Evolutionary conservation across 2,113 vertebrate genomes (phyloP).

Genomic region (Amblyopsis rosae): DNA sequence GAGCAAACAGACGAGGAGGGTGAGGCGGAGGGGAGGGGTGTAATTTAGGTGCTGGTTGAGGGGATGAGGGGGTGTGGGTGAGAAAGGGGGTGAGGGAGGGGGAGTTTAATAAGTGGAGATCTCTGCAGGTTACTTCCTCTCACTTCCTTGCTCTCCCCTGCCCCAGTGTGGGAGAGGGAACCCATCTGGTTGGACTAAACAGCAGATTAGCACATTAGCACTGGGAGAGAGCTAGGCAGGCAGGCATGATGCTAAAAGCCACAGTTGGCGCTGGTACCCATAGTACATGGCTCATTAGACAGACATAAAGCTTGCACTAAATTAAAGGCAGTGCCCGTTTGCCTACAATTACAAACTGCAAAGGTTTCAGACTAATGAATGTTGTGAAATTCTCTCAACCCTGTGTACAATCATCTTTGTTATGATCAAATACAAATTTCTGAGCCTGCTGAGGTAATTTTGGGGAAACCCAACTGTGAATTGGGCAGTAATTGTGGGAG

Average conservation of each 20-base stretch:
- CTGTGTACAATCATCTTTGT: conserved; percentile 13
- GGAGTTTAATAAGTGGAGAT: conserved; percentile 70
- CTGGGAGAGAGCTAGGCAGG: conserved; percentile 62
- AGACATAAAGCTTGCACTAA: conserved; percentile 67
- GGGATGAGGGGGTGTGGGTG: conserved; percentile 16
- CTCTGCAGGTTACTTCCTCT: conserved; percentile 86
- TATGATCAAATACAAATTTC: not conserved
- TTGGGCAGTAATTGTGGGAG: not conserved
- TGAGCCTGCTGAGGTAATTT: not conserved
- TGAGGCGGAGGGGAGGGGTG: conserved; percentile 18
- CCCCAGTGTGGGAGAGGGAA: conserved; percentile 41
- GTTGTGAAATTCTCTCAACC: conserved; percentile 23
- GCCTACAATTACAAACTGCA: conserved; percentile 65
- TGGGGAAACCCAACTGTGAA: not conserved
- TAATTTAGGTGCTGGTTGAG: conserved; percentile 6
- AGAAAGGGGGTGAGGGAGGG: conserved; percentile 20
- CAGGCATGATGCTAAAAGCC: conserved; percentile 52
- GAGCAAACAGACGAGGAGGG: conserved; percentile 13
- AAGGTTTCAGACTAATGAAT: conserved; percentile 57
- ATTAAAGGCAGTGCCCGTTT: conserved; percentile 64
- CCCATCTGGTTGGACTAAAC: conserved; percentile 91
- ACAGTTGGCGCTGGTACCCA: conserved; percentile 44
- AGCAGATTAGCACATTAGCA: conserved; percentile 98
- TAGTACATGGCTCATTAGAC: conserved; percentile 65
- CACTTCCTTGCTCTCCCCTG: not conserved